Evolutionary conservation across 2,797 vertebrate genomes (phyloP), one percentile per base, ranked within the genome.

Genomic region (Neoniphon sammara): DNA sequence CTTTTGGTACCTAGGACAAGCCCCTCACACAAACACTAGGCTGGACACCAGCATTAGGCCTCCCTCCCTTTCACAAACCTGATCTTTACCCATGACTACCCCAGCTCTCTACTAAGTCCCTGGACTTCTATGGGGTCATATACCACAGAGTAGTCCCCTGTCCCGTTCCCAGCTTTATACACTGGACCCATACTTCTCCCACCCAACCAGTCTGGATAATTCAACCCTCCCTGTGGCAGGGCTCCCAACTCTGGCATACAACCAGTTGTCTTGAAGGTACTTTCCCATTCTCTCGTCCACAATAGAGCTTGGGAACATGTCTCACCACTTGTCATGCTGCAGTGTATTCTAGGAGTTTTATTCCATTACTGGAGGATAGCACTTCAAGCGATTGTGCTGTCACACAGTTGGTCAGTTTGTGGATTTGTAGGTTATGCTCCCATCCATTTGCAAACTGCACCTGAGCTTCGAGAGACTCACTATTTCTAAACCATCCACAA

Each of bases 281-380:
- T 42, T 73, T 7, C 67, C 47, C 27, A 65, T 71, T 46, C 25
- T 39, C 18, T 57, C 31, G 50, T 46, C 46, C 21, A 57, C 18
- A n/a, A n/a, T 15, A 50, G 39, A 27, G 25, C 25, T 27, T 27
- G 25, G 25, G 25, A 27, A 27, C 25, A 27, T 27, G 25, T 27
- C 25, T 27, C 25, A 27, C 25, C 25, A 27, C 25, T 27, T 27
- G 25, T 27, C 25, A 27, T 27, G 4, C 25, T 27, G 25, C 25
- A 27, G 25, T 27, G 25, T 27, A 27, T 27, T 27, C 25, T 27
- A 4, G 25, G 25, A 27, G 25, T 27, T 27, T 27, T 27, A 27
- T 27, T 27, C 25, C 25, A 27, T 27, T 27, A 27, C 25, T 27
- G 25, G 25, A 27, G 25, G 25, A 27, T 27, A 27, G 25, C 25